Conservation (phyloP, 1,140 invertebrate genomes). For the Bombus confusus region DNA sequence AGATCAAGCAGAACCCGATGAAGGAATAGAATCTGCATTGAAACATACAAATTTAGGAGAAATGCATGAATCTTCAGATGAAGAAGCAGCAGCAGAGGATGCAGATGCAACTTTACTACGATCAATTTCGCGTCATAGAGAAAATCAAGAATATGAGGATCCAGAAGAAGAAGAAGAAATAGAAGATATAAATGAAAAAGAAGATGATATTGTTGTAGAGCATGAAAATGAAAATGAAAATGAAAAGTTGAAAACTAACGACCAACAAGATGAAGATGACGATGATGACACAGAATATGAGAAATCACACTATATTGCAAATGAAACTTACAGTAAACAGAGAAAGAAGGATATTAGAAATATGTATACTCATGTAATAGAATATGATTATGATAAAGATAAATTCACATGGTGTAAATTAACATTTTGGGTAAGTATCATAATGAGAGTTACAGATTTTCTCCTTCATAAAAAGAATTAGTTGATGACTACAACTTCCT, state of each 20-base stretch:
- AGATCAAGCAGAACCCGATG: conserved; percentile 76
- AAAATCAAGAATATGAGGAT: conserved; percentile 91
- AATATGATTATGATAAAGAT: conserved; percentile 90
- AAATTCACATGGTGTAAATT: conserved; percentile 90
- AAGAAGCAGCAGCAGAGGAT: conserved; percentile 84
- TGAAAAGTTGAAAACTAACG: conserved; percentile 63
- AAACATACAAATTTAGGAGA: conserved; percentile 78
- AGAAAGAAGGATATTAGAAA: conserved; percentile 76
- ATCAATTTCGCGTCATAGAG: conserved; percentile 83
- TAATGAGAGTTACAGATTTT: background rate
- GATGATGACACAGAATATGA: conserved; percentile 79
- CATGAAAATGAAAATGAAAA: conserved; percentile 52
- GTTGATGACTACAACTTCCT: conserved; percentile 57
- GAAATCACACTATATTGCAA: background rate
- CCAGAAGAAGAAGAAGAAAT: conserved; percentile 83
- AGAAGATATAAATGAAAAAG: conserved; percentile 79
- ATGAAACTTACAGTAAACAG: conserved; percentile 73
- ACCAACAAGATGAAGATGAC: conserved; percentile 71
- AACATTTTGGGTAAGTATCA: conserved; percentile 84
- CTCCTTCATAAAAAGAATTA: background rate
- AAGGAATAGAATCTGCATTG: conserved; percentile 45
- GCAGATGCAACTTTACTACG: conserved; percentile 85
- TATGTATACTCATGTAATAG: conserved; percentile 81
- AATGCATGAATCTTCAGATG: conserved; percentile 85
- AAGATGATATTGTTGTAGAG: conserved; percentile 79